These are phyloP conservation scores for Brachypalpus laphriformis DNA, from an alignment of 2,888 invertebrate species.

Conservation along the genomic window DNA sequence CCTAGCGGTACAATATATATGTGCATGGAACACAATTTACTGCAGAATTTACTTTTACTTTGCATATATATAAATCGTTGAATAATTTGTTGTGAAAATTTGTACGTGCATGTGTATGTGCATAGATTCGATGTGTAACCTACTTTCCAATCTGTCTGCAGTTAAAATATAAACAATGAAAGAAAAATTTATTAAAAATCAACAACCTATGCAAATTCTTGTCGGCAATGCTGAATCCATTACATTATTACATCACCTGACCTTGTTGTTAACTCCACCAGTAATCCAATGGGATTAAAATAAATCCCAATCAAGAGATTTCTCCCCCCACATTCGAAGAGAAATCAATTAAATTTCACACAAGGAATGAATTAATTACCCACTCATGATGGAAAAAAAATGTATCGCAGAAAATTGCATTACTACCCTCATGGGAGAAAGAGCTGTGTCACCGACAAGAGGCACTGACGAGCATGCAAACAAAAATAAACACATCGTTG, in stretches of 20 bases:
- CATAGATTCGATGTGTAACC: too few species aligned
- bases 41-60: too few species aligned
- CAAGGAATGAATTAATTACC: slow-evolving; percentile 53
- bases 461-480: slow-evolving; percentile 24
- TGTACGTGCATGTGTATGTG: too few species aligned
- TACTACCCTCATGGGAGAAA: not conserved
- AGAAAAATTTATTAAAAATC: not conserved
- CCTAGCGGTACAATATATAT: too few species aligned
- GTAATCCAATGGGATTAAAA: slow-evolving; percentile 10
- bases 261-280: not conserved
- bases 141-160: not conserved
- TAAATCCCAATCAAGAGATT: slow-evolving; percentile 18
- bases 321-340: not conserved
- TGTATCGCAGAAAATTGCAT: not conserved
- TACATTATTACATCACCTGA: slow-evolving; percentile 1
- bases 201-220: not conserved
- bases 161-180: not conserved
- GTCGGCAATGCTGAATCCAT: not conserved
- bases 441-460: slow-evolving; percentile 2
- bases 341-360: slow-evolving; percentile 41
- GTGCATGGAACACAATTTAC: too few species aligned
- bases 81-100: too few species aligned
- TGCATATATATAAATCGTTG: too few species aligned
- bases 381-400: not conserved
- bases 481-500: slow-evolving; percentile 55